Evolutionary conservation across 2,888 invertebrate genomes (phyloP).

Genomic region (Thalpophila matura): DNA sequence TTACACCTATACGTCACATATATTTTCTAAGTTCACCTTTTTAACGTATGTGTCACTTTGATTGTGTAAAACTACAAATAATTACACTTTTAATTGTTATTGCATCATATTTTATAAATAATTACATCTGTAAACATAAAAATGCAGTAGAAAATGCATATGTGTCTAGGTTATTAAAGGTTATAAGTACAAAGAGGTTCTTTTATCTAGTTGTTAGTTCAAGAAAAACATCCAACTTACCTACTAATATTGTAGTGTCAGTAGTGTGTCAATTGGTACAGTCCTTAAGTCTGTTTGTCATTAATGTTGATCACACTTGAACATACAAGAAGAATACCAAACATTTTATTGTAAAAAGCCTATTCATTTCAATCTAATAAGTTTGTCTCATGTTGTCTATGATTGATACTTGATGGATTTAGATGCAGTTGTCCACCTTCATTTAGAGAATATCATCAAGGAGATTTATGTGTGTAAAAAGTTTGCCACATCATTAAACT

Average conservation of each 20-base stretch:
- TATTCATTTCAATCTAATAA: too few species aligned
- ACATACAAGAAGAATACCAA: too few species aligned
- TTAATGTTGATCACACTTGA: background rate
- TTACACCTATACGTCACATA: background rate
- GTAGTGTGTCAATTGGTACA: too few species aligned
- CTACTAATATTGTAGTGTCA: background rate
- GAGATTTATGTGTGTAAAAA: too few species aligned
- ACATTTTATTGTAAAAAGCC: background rate
- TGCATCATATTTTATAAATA: background rate
- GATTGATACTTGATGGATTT: too few species aligned
- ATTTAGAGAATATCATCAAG: too few species aligned
- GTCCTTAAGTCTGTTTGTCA: background rate
- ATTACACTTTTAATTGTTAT: background rate
- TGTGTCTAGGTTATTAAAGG: background rate
- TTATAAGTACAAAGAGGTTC: constrained; percentile 1
- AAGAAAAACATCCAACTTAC: background rate
- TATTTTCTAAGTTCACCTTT: background rate
- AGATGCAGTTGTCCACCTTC: too few species aligned
- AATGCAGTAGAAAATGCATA: background rate
- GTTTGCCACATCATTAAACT: too few species aligned
- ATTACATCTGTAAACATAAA: background rate
- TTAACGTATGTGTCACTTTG: constrained; percentile 8
- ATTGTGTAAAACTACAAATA: background rate
- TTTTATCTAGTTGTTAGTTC: background rate
- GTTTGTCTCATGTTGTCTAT: too few species aligned